Percentiles rank a stretch among this genome's conserved stretches.
Conservation (phyloP, 2,888 invertebrate species). For the Lottia gigantea region DNA sequence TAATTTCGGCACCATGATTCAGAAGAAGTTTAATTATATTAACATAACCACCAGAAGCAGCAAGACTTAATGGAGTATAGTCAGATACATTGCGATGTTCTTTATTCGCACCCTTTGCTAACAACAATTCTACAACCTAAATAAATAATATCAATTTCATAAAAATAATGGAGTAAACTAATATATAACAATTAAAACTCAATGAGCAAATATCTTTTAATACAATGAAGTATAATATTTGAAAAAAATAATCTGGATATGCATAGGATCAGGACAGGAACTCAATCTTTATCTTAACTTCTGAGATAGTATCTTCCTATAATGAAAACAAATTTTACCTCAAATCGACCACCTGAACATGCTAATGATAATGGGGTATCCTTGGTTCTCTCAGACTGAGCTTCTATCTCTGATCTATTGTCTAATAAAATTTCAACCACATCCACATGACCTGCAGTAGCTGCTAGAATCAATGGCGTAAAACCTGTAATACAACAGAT, state of each 20-base stretch:
- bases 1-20: constrained; percentile 96
- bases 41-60: constrained; percentile 97
- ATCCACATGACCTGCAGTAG: constrained; percentile 90
- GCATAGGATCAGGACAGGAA: no score
- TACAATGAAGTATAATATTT: no score
- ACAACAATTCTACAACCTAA: constrained; percentile 86
- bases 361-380: constrained; percentile 97
- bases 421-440: constrained; percentile 93
- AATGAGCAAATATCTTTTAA: neutral
- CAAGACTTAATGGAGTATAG: constrained; percentile 98
- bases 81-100: constrained; percentile 97
- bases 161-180: neutral
- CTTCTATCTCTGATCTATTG: constrained; percentile 96
- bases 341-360: constrained; percentile 96
- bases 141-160: constrained; percentile 2
- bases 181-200: neutral
- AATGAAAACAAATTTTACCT: constrained; percentile 70
- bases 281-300: no score
- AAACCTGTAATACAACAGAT: constrained; percentile 76
- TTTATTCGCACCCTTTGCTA: constrained; percentile 92
- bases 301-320: neutral
- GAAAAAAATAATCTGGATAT: neutral
- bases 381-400: constrained; percentile 98
- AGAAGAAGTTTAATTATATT: constrained; percentile 95
- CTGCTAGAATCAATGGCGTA: constrained; percentile 95